phyloP scores from a whole-genome alignment of 2,797 vertebrate species.

The Falco naumanni region DNA sequence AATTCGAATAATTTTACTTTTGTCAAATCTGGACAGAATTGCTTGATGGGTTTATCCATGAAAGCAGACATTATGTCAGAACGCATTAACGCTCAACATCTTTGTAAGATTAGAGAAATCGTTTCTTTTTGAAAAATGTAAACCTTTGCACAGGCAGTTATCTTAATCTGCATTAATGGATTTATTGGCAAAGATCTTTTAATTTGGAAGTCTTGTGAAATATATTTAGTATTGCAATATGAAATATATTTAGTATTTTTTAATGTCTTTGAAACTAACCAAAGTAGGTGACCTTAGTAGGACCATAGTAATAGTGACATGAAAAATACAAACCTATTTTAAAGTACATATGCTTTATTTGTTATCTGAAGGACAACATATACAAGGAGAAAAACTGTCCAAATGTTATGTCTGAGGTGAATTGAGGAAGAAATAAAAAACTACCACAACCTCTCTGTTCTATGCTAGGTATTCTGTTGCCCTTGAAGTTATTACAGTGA shows the following conservation, averaged over 20 bases:
- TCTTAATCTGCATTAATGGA: slow-evolving; percentile 32
- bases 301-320: not conserved
- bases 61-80: slow-evolving; percentile 11
- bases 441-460: not conserved
- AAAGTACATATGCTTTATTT: not conserved
- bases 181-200: slow-evolving; percentile 33
- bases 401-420: not conserved
- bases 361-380: not conserved
- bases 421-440: not conserved
- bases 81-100: slow-evolving; percentile 9
- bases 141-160: slow-evolving; percentile 2
- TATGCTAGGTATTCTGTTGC: not conserved
- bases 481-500: not conserved
- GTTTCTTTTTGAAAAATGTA: slow-evolving; percentile 56
- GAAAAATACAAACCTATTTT: not conserved
- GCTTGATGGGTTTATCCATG: slow-evolving; percentile 43
- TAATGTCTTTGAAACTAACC: not conserved
- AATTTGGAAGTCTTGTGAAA: not conserved
- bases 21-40: slow-evolving; percentile 34
- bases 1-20: slow-evolving; percentile 19
- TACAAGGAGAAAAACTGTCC: not conserved
- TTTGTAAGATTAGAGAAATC: slow-evolving; percentile 54
- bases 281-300: not conserved
- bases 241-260: not conserved
- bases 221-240: not conserved